Conservation (phyloP, 2,888 invertebrate species). For the Lamproptera curius region DNA sequence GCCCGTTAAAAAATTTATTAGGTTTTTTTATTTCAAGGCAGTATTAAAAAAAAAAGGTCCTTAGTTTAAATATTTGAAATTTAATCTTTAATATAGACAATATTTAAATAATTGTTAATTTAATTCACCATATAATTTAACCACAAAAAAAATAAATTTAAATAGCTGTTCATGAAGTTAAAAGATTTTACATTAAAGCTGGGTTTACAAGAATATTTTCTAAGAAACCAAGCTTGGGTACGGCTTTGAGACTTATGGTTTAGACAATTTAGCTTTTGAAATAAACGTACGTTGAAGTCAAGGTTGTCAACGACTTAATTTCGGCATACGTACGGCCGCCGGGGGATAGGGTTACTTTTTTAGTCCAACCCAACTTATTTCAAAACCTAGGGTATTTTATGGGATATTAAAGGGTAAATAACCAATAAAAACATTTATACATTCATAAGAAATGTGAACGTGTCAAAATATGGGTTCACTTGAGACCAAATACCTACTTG, state of each 20-base stretch:
- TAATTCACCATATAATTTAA: neutral
- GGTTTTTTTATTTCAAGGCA: slow-evolving; percentile 15
- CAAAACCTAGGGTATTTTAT: too few relatives aligned
- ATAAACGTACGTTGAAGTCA: slow-evolving; percentile 56
- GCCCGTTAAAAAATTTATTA: neutral
- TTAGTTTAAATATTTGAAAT: neutral
- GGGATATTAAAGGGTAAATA: too few relatives aligned
- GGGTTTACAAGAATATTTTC: neutral
- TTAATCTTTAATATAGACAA: neutral
- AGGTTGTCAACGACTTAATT: slow-evolving; percentile 30
- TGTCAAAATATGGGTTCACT: too few relatives aligned
- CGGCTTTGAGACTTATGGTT: neutral
- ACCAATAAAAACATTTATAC: too few relatives aligned
- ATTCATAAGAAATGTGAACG: too few relatives aligned
- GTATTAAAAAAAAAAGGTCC: slow-evolving; percentile 14
- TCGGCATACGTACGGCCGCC: too few relatives aligned
- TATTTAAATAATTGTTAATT: neutral
- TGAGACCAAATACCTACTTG: too few relatives aligned
- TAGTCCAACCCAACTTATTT: too few relatives aligned
- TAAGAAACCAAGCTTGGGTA: neutral
- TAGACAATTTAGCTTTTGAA: slow-evolving; percentile 32
- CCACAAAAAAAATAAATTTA: neutral
- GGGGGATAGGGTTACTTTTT: too few relatives aligned
- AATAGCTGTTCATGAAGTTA: slow-evolving; percentile 1
- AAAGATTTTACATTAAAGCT: too few relatives aligned